Base-by-base conservation (phyloP, 2,797 vertebrate genomes). In the Dallia pectoralis region DNA sequence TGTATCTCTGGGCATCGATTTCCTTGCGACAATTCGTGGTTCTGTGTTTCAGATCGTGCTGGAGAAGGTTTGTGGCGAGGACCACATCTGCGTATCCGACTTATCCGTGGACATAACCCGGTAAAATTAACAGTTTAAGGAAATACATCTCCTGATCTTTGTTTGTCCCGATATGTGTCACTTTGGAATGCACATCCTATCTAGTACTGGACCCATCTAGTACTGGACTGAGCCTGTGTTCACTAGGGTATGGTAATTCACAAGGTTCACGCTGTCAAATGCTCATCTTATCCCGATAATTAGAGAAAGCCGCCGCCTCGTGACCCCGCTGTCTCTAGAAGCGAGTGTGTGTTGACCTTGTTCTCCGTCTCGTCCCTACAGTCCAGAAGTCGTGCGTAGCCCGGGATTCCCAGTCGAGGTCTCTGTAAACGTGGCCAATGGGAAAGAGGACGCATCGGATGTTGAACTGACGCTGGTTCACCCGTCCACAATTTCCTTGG, bases 21-120 rank as follows among this genome's bases (percentile, higher is more conserved):
- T 40, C 59, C n/a, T 33, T 16, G 49, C 11, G 22, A n/a, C 32
- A 25, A 32, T 70, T 27, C 27, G 7, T 14, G 51, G 15, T 64
- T 56, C 3, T 67, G 29, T 25, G 2, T 76, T 40, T 67, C 56
- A 83, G 85, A 74, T 92, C 6, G 73, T 88, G 29, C 88, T 93
- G 81, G 84, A 91, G 77, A 85, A 90, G 81, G 88, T 86, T 66
- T 92, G 92, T 69, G 88, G 91, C 11, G 76, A 77, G 11, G 89
- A 92, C 53, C 67, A 72, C 14, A 64, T 87, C 59, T 93, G 90
- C 68, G 80, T 89, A 36, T 82, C 82, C 9, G 89, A 91, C 79
- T 85, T 92, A 56, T 80, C 33, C 66, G 80, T 91, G 51, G 87
- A 74, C 67, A 85, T 89, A 74, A 80, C 82, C 7, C 86, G 90